Conservation (phyloP, 2,113 vertebrate genomes). For the Eulemur macaco region DNA sequence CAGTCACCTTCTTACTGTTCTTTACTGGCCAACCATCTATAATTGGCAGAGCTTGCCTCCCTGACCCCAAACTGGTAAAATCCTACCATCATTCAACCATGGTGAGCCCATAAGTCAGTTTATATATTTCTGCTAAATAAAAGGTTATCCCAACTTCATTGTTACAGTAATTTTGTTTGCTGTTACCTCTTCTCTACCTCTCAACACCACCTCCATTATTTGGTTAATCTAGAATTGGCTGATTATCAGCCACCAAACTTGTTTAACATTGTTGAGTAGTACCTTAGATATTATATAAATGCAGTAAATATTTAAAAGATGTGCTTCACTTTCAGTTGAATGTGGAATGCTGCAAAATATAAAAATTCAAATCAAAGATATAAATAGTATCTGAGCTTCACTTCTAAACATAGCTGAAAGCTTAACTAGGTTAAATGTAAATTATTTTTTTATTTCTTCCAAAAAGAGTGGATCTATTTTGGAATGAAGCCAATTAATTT, state of each 20-base stretch:
- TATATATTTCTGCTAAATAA: not conserved
- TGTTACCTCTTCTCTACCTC: not conserved
- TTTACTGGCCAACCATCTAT: not conserved
- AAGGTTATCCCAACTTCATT: not conserved
- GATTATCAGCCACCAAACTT: not conserved
- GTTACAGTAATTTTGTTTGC: not conserved
- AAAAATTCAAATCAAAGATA: conserved; percentile 30
- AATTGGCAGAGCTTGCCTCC: too few species aligned
- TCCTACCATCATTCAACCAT: not conserved
- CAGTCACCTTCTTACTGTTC: not conserved
- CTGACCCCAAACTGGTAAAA: not conserved
- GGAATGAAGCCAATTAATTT: conserved; percentile 42
- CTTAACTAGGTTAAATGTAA: conserved; percentile 2
- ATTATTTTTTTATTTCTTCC: conserved; percentile 13
- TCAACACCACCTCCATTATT: not conserved
- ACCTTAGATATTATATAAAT: not conserved
- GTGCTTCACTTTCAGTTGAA: conserved; percentile 54
- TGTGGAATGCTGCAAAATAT: not conserved
- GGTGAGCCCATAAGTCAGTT: not conserved
- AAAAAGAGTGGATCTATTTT: conserved; percentile 44
- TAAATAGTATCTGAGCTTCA: not conserved
- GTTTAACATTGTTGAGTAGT: not conserved
- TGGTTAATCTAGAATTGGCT: not conserved
- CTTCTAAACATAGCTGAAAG: not conserved
- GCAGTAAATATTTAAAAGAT: conserved; percentile 29